Evolutionary conservation across 2,113 vertebrate genomes (phyloP), one percentile per base, ranked within the genome.

Genomic region (Malurus melanocephalus): DNA sequence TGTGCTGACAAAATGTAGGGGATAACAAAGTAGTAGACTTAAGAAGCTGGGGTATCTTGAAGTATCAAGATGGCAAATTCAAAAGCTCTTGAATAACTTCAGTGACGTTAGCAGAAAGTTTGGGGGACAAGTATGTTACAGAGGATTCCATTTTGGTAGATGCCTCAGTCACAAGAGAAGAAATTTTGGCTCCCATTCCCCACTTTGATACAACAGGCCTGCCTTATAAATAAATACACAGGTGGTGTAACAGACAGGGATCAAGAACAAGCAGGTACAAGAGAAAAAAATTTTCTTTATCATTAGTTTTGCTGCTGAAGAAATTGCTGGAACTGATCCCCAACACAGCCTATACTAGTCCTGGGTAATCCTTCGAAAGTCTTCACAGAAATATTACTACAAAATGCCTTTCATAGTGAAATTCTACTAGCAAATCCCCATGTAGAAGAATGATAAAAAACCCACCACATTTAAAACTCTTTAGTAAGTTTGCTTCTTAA

Each of bases 1-100:
- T 3, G 4, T 8, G 17, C 27, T 83, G 40, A 42, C 51, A 80
- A 7, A 11, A 57, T 1, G 5, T 4, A 66, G 21, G 2, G 5
- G 13, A 40, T 35, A 88, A 83, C 0, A 1, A 1, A 80, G 49
- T 0, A 55, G 10, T 3, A 27, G 30, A 32, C 43, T 32, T 69
- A 5, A 52, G 67, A 19, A 80, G 16, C 11, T 40, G 32, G 10
- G 5, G 43, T 61, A 17, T 75, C 77, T 48, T 60, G n/a, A 12
- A 40, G 16, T n/a, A 84, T 24, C 16, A 61, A 61, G 24, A 77
- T 16, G 11, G n/a, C 12, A 30, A 43, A 55, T 45, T 68, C 55
- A 92, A 38, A 78, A 74, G 49, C n/a, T 33, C 35, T 16, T 55
- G 10, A 77, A 23, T 59, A 88, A 56, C 43, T 84, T 45, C 33